A percentile compares a stretch with the other conserved stretches of the same genome.
Conservation (phyloP, 2,797 vertebrate species). For the Gorsachius magnificus region DNA sequence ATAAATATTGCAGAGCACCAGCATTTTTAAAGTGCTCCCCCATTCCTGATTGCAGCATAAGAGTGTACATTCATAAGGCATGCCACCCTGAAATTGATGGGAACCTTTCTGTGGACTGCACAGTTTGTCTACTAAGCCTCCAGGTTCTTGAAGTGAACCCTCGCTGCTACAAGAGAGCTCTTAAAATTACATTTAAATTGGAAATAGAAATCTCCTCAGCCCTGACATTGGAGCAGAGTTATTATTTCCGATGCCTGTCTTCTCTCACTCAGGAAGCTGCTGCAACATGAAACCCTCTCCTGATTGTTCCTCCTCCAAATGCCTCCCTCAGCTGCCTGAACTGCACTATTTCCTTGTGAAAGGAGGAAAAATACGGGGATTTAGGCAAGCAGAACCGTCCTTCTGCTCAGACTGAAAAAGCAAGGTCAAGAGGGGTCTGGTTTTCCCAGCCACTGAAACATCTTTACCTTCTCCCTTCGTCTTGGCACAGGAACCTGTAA, state of each 20-base stretch:
- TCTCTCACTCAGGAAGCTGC: conserved; percentile 16
- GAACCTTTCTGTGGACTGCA: conserved; percentile 21
- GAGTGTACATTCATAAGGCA: not conserved
- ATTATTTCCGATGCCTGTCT: conserved; percentile 45
- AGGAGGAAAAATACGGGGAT: conserved; percentile 6
- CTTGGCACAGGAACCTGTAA: not conserved
- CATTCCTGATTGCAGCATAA: conserved; percentile 5
- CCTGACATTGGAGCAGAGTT: conserved; percentile 14
- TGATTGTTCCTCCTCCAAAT: conserved; percentile 49
- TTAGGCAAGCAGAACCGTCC: not conserved
- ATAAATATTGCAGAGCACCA: conserved; percentile 37
- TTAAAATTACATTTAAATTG: conserved; percentile 69
- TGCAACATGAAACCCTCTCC: conserved; percentile 50
- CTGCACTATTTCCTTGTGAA: not conserved
- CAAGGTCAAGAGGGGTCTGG: conserved; percentile 14
- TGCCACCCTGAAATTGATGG: not conserved
- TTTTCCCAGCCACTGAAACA: not conserved
- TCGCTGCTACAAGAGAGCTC: conserved; percentile 8
- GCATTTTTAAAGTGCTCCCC: conserved; percentile 23
- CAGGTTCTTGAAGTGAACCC: conserved; percentile 28
- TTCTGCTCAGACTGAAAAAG: not conserved
- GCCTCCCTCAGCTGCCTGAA: not conserved
- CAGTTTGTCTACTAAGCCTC: conserved; percentile 32
- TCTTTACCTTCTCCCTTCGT: not conserved
- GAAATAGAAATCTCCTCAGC: conserved; percentile 55